A percentile compares a stretch with the other conserved stretches of the same genome.
phyloP scores from a whole-genome alignment of 2,113 vertebrate genomes.

The Rhinichthys klamathensis region DNA sequence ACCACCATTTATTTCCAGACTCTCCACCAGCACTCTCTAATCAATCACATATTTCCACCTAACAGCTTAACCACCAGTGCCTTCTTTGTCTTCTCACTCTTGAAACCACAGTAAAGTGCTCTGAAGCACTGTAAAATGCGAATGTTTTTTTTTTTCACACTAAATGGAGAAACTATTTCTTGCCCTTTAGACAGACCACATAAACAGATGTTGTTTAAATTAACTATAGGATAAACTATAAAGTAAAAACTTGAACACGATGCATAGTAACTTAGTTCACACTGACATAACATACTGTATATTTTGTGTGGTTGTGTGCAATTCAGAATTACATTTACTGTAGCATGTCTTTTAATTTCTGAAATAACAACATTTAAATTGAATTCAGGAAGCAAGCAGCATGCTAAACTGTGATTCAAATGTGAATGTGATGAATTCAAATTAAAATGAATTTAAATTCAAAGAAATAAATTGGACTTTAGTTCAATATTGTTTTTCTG shows the following conservation, averaged over 20 bases:
- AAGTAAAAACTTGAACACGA: neutral
- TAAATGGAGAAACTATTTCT: neutral
- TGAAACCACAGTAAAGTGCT: conserved; percentile 21
- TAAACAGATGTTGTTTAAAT: neutral
- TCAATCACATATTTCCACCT: conserved; percentile 68
- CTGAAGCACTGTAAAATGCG: neutral
- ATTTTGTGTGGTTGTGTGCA: neutral
- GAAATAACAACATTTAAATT: too few relatives aligned
- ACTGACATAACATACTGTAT: neutral
- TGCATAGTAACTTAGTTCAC: neutral
- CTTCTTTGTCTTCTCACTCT: conserved; percentile 68
- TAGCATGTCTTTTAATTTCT: neutral
- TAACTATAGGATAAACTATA: neutral
- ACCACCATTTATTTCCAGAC: conserved; percentile 71
- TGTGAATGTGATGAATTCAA: too few relatives aligned
- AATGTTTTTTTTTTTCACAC: neutral
- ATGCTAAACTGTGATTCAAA: too few relatives aligned
- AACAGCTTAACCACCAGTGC: conserved; percentile 64
- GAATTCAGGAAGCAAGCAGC: too few relatives aligned
- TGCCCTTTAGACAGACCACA: neutral
- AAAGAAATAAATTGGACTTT: too few relatives aligned
- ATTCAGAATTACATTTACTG: neutral
- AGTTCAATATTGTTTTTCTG: too few relatives aligned
- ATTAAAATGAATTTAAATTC: too few relatives aligned
- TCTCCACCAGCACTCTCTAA: conserved; percentile 57